Evolutionary conservation across 2,797 vertebrate genomes (phyloP).

Genomic region (Sciaenops ocellatus): DNA sequence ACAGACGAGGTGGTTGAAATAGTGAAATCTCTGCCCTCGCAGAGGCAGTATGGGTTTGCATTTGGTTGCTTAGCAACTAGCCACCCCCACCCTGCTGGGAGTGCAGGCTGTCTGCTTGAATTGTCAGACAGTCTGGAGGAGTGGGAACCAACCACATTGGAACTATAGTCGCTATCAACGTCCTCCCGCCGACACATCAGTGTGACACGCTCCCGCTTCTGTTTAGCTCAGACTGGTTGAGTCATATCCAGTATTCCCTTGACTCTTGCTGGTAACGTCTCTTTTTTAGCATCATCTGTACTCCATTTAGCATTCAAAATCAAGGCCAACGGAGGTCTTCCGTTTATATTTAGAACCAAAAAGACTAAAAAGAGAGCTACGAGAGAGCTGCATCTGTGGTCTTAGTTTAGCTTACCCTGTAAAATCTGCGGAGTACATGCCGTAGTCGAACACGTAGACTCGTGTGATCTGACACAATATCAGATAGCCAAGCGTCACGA

Average conservation of each 20-base stretch:
- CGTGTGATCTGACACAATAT: slow-evolving; percentile 97
- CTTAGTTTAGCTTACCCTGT: slow-evolving; percentile 91
- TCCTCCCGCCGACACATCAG: slow-evolving; percentile 31
- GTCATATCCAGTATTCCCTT: slow-evolving; percentile 4
- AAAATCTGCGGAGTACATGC: slow-evolving; percentile 99
- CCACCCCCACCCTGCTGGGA: slow-evolving; percentile 71
- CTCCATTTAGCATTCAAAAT: slow-evolving; percentile 11
- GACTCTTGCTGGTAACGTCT: not conserved
- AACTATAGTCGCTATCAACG: slow-evolving; percentile 24
- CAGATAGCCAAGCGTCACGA: slow-evolving; percentile 97
- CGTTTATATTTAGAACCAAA: not conserved
- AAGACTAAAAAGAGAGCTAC: not conserved
- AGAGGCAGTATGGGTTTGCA: slow-evolving; percentile 63
- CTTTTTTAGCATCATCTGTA: slow-evolving; percentile 5
- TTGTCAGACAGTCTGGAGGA: slow-evolving; percentile 75
- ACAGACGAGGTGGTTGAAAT: slow-evolving; percentile 33
- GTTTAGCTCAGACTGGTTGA: slow-evolving; percentile 14
- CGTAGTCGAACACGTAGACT: slow-evolving; percentile 98
- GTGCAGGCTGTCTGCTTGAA: slow-evolving; percentile 69
- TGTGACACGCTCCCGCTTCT: slow-evolving; percentile 42
- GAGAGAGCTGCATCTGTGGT: not conserved
- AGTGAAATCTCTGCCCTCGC: slow-evolving; percentile 53
- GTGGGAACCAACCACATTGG: slow-evolving; percentile 55
- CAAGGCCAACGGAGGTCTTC: not conserved
- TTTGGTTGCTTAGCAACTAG: slow-evolving; percentile 78